Base-by-base conservation (phyloP, 1,140 invertebrate species). In the Drosophila varians region DNA sequence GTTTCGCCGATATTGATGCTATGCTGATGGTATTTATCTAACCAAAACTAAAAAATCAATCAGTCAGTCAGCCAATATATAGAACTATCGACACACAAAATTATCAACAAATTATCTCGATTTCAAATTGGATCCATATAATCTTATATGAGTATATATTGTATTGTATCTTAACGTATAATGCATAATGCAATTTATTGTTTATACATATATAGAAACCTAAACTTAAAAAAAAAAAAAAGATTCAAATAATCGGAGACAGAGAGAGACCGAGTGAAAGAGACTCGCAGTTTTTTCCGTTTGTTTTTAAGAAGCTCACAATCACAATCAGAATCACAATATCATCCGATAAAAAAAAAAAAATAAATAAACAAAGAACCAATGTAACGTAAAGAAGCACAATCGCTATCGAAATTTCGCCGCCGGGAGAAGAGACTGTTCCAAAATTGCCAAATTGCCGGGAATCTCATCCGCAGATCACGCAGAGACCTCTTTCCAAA, bases 21-120 rank as follows among this genome's bases (percentile, higher is more conserved):
- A 74, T 84, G 87, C 74, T 79, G 89, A 90, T 90, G 89, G 89
- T 90, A 90, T 90, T 90, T 90, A 90, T 90, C 89, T 83, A 89
- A 89, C 79, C 82, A 86, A 89, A 89, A 74, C 3, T 11, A 31
- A 28, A 11, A 28, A 28, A 72, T 61, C 68, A 72, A 72, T 73
- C 68, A 72, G 49, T 72, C 69, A 72, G 70, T 73, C 69, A 73
- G 64, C 26, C 64, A 80, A 74, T 64, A 73, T 69, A 73, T 65
- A 80, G 72, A 71, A 87, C 70, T 89, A 64, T 88, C 74, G 70
- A 83, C 79, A 89, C 86, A 89, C 78, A 79, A 88, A 89, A 87
- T 83, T 83, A 62, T 77, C 69, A 78, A 77, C 68, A 82, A 80
- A 83, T 87, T 77, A 87, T 87, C 82, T 87, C 82, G 62, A 86